Evolutionary conservation across 2,797 vertebrate genomes (phyloP), one percentile per base, ranked within the genome.

Genomic region (Carapus acus): DNA sequence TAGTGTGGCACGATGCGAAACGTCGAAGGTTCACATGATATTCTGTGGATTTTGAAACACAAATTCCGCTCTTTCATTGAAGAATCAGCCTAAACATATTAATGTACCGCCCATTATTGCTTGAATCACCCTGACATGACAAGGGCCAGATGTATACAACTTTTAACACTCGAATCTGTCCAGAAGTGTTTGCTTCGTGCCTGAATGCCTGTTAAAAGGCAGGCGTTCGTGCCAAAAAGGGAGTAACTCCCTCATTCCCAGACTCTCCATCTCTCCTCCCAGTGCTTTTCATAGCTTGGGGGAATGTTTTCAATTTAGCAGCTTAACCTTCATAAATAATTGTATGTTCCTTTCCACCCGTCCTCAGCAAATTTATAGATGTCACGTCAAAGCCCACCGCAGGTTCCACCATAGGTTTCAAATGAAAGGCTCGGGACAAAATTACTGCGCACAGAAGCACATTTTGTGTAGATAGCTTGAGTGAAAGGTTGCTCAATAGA

Each of bases 251-350:
- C 14, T 13, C n/a, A 3, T 31, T 37, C 33, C 22, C 38, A 1
- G 14, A 8, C 4, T 49, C 43, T 53, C 46, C 62, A 16, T 33
- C 17, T 18, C 46, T n/a, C 38, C 49, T 24, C 50, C 19, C 45
- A 52, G 36, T 58, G 48, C 48, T 76, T 79, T 75, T 68, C 52
- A 45, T 58, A 52, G 60, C 65, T 69, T 48, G 43, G 34, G 62
- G 73, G 59, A 54, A 43, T 58, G 67, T 63, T 69, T 78, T 82
- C 76, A 80, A 51, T 83, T 69, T 78, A 66, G 71, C 80, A 75
- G 79, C 71, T 77, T 61, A 79, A 64, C 62, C 73, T 70, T 80
- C 71, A 77, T 80, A 77, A 86, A 84, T 87, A 86, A 87, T 87
- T 79, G 71, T 52, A 85, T 69, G 75, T 61, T 75, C 51, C 69